phyloP scores from a whole-genome alignment of 2,797 vertebrate genomes.

The Falco concolor region DNA sequence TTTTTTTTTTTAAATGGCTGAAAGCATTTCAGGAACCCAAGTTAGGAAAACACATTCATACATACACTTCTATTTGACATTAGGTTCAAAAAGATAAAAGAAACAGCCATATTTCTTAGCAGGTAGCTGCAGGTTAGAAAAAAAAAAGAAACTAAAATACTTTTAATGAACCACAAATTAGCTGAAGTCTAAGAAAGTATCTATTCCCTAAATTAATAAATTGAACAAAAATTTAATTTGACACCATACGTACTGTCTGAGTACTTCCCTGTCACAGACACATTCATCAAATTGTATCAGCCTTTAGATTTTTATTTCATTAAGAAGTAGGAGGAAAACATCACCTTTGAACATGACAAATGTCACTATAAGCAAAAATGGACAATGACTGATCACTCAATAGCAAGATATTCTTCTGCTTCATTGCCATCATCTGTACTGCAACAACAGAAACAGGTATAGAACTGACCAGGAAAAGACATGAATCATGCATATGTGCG shows the following conservation, averaged over 20 bases:
- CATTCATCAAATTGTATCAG: neutral
- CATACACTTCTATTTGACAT: neutral
- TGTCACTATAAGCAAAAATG: neutral
- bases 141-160: neutral
- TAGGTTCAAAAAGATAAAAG: neutral
- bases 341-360: neutral
- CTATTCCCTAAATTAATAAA: neutral
- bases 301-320: conserved; percentile 7
- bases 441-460: neutral
- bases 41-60: neutral
- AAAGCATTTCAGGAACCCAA: neutral
- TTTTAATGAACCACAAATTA: neutral
- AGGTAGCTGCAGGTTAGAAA: neutral
- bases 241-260: neutral
- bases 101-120: neutral
- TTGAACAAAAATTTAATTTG: neutral
- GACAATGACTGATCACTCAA: conserved; percentile 17
- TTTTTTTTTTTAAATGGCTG: neutral
- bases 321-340: neutral
- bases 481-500: accelerated
- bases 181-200: neutral
- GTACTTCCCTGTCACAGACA: neutral
- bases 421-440: neutral
- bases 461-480: neutral
- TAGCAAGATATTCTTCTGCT: neutral